A percentile compares a stretch with the other conserved stretches of the same genome.
Evolutionary conservation across 2,888 invertebrate species (phyloP).

Genomic region (Meta bourneti): DNA sequence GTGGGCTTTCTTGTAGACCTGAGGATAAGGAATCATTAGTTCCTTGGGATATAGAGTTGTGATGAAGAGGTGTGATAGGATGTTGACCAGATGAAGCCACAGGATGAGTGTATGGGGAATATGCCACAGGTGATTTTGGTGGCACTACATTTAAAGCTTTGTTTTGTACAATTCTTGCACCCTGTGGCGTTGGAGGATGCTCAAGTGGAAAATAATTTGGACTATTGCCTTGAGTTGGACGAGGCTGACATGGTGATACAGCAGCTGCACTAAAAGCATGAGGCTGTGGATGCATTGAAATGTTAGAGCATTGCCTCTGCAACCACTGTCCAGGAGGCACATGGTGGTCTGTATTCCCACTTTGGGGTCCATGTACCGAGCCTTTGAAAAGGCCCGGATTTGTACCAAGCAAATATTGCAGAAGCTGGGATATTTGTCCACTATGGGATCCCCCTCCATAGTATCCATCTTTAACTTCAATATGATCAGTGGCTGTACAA

Average conservation of each 20-base stretch:
- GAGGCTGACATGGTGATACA: constrained; percentile 72
- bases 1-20: constrained; percentile 67
- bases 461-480: constrained; percentile 77
- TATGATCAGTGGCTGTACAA: constrained; percentile 68
- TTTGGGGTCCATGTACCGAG: constrained; percentile 56
- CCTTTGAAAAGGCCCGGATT: constrained; percentile 74
- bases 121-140: constrained; percentile 67
- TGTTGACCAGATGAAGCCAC: constrained; percentile 64
- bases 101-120: constrained; percentile 69
- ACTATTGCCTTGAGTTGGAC: constrained; percentile 66
- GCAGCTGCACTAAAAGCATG: constrained; percentile 60
- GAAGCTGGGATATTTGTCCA: constrained; percentile 73
- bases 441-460: constrained; percentile 69
- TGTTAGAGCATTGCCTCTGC: constrained; percentile 68
- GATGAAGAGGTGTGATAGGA: constrained; percentile 55
- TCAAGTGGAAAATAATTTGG: constrained; percentile 70
- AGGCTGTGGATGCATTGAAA: constrained; percentile 69
- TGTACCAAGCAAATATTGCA: constrained; percentile 68
- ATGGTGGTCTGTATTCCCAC: constrained; percentile 57
- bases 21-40: constrained; percentile 59
- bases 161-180: constrained; percentile 58
- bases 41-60: constrained; percentile 62
- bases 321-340: constrained; percentile 69
- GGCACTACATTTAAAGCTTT: constrained; percentile 63
- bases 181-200: constrained; percentile 56